phyloP scores from a whole-genome alignment of 2,113 vertebrate species.

The Salvelinus sp. region DNA sequence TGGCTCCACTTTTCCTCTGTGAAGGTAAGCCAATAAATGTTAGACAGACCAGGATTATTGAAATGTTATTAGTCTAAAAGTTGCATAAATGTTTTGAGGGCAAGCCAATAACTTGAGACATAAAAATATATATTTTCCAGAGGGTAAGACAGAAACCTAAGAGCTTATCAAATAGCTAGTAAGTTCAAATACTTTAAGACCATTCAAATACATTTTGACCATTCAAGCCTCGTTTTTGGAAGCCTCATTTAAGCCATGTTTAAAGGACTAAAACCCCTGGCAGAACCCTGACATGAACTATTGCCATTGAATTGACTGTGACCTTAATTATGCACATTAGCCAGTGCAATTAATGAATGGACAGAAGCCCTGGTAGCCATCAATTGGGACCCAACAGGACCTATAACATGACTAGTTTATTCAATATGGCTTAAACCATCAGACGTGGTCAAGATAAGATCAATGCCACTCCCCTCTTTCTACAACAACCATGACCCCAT shows the following conservation, averaged over 20 bases:
- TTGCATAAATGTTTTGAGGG: background rate
- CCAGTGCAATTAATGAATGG: background rate
- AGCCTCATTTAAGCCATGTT: no score
- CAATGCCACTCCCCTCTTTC: background rate
- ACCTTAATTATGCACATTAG: background rate
- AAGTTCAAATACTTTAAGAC: background rate
- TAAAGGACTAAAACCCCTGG: background rate
- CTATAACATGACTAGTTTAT: background rate
- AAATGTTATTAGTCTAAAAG: no score
- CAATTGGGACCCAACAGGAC: background rate
- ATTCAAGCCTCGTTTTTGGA: background rate
- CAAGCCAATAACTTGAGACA: background rate
- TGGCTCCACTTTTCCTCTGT: slow-evolving; percentile 88
- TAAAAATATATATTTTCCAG: background rate
- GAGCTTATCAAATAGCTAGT: background rate
- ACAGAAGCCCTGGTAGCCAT: slow-evolving; percentile 2
- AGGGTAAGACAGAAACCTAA: background rate
- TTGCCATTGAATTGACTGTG: slow-evolving; percentile 6
- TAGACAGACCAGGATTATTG: background rate
- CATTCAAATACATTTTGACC: background rate
- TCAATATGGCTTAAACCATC: background rate
- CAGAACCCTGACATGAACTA: background rate
- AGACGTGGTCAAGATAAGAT: slow-evolving; percentile 4
- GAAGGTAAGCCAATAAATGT: slow-evolving; percentile 17
- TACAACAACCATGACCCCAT: background rate